Evolutionary conservation across 2,113 vertebrate genomes (phyloP).

Genomic region (Dolichallabes microphthalmus): DNA sequence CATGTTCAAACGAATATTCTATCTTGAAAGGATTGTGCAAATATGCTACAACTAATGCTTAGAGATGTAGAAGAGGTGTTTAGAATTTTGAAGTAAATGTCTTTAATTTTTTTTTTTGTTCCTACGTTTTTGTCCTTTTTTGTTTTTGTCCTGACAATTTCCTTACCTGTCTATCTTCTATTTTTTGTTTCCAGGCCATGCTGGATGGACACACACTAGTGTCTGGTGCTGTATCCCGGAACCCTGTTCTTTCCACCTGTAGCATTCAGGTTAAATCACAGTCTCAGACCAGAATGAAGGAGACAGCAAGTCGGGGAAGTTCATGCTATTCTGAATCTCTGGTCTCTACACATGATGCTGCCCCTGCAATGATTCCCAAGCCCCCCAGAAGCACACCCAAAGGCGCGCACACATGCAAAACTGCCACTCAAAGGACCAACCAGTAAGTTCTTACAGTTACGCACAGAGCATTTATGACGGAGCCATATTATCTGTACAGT

Average conservation of each 20-base stretch:
- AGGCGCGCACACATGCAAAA: slow-evolving; percentile 74
- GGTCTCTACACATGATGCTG: slow-evolving; percentile 64
- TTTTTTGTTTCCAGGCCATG: slow-evolving; percentile 67
- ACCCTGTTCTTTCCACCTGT: slow-evolving; percentile 61
- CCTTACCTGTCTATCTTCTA: background rate
- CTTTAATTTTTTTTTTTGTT: background rate
- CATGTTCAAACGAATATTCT: slow-evolving; percentile 15
- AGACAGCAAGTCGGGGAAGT: slow-evolving; percentile 58
- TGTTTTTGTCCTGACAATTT: background rate
- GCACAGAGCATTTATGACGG: background rate
- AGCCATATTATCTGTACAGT: background rate
- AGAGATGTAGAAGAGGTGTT: background rate
- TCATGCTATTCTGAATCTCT: slow-evolving; percentile 67
- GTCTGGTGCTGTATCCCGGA: slow-evolving; percentile 54
- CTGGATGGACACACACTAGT: slow-evolving; percentile 71
- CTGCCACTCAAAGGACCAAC: slow-evolving; percentile 74
- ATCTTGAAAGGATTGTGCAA: slow-evolving; percentile 3
- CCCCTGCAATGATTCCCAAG: slow-evolving; percentile 74
- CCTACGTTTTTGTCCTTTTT: background rate
- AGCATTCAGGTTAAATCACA: slow-evolving; percentile 65
- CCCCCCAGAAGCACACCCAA: slow-evolving; percentile 75
- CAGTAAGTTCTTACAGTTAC: slow-evolving; percentile 77
- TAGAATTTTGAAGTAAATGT: background rate
- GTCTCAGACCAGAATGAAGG: slow-evolving; percentile 32
- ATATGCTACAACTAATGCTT: slow-evolving; percentile 17